phyloP scores from a whole-genome alignment of 2,113 vertebrate genomes.

The Pteropus alecto region DNA sequence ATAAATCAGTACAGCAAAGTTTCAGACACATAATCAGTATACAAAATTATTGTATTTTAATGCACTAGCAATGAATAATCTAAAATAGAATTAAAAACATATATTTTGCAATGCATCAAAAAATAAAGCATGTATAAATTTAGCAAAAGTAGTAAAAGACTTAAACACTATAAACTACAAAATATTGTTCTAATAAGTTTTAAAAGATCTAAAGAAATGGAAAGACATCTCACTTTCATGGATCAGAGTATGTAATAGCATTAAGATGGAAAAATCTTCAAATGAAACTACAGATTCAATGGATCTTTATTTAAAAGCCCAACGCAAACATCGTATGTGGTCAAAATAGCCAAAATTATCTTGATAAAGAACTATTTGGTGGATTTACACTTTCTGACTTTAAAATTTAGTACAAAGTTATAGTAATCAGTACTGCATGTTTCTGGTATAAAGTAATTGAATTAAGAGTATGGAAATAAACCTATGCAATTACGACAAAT shows the following conservation, averaged over 20 bases:
- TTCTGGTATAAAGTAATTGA: not conserved
- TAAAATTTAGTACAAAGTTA: not conserved
- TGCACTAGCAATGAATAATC: not conserved
- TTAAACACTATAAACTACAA: not conserved
- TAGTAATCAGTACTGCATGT: not conserved
- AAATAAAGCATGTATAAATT: not conserved
- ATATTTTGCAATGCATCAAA: too few relatives aligned
- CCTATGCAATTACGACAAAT: not conserved
- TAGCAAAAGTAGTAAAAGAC: not conserved
- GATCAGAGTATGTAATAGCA: not conserved
- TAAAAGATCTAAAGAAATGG: not conserved
- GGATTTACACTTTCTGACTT: not conserved
- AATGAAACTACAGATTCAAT: not conserved
- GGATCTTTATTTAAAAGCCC: not conserved
- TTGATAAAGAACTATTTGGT: not conserved
- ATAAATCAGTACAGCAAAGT: not conserved
- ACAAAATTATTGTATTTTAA: not conserved
- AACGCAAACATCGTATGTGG: not conserved
- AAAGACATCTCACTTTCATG: not conserved
- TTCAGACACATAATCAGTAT: not conserved
- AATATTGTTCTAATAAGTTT: not conserved
- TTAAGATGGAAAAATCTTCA: not conserved
- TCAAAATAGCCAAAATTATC: not conserved
- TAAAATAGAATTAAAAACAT: too few relatives aligned
- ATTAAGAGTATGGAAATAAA: not conserved